Evolutionary conservation across 2,888 invertebrate genomes (phyloP).

Genomic region (Copidosoma aretas): DNA sequence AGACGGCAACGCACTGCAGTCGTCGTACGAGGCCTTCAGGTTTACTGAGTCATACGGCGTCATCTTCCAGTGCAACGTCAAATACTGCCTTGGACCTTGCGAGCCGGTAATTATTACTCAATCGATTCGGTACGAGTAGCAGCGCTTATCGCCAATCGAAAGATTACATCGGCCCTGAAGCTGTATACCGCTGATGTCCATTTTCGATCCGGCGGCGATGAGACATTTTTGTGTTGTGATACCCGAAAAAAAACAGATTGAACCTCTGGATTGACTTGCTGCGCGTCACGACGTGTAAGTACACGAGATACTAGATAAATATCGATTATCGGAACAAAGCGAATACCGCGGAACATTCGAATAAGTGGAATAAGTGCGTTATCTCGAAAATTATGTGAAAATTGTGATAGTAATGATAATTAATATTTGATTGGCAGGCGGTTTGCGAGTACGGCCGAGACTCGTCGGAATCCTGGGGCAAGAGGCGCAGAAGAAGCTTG

Average conservation of each 20-base stretch:
- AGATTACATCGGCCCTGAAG: constrained; percentile 26
- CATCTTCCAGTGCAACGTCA: constrained; percentile 96
- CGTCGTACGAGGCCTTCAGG: constrained; percentile 92
- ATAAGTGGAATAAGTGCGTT: no score
- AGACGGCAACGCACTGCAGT: constrained; percentile 82
- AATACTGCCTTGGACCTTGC: constrained; percentile 93
- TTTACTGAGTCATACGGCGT: constrained; percentile 96
- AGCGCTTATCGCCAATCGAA: constrained; percentile 16
- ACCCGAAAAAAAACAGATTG: no score
- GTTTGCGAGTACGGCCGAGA: constrained; percentile 92
- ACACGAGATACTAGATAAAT: no score
- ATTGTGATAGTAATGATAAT: no score
- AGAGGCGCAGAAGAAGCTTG: constrained; percentile 79
- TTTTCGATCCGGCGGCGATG: no score
- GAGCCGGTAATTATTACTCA: constrained; percentile 75
- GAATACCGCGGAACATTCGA: no score
- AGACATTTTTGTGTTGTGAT: no score
- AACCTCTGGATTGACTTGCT: no score
- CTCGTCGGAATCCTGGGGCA: constrained; percentile 89
- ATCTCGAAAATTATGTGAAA: no score
- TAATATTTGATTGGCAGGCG: constrained; percentile 66
- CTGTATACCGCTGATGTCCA: no score
- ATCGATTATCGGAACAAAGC: no score
- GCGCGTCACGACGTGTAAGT: no score
- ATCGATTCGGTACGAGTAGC: constrained; percentile 4